These are phyloP conservation scores for Ceratoteleas bidentatus DNA, from an alignment of 1,140 invertebrate genomes.

Conservation along the genomic window DNA sequence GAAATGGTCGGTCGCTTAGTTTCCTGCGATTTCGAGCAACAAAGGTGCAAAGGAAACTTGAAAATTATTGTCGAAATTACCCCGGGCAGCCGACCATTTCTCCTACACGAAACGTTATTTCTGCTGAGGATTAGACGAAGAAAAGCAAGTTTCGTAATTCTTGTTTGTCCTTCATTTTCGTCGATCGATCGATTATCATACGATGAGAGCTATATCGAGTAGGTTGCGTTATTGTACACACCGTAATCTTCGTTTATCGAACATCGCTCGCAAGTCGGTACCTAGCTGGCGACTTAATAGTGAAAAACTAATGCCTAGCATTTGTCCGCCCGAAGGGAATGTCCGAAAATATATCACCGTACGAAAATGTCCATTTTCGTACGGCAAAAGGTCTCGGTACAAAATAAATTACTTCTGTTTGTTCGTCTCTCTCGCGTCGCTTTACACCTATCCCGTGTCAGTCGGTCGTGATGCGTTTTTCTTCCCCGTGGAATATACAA, in stretches of 20 bases:
- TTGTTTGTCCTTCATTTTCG: constrained; percentile 25
- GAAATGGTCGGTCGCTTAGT: constrained; percentile 34
- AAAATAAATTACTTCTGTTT: constrained; percentile 73
- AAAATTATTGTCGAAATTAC: background rate
- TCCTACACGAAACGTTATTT: constrained; percentile 37
- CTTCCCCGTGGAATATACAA: constrained; percentile 28
- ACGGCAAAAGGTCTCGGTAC: constrained; percentile 66
- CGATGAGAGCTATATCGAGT: constrained; percentile 46
- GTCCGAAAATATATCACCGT: constrained; percentile 62
- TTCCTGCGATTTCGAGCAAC: too few species aligned
- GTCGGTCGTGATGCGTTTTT: background rate
- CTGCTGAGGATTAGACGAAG: constrained; percentile 54
- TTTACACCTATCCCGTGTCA: constrained; percentile 48
- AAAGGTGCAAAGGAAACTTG: too few species aligned
- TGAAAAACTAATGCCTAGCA: background rate
- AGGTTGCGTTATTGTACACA: constrained; percentile 69
- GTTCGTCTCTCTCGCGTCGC: constrained; percentile 17
- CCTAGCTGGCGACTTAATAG: too few species aligned
- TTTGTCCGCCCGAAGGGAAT: constrained; percentile 41
- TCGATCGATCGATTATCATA: constrained; percentile 49
- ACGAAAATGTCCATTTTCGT: constrained; percentile 61
- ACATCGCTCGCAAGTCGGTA: constrained; percentile 71
- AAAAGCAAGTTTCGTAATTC: constrained; percentile 56
- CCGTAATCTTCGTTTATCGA: constrained; percentile 75
- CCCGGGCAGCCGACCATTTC: constrained; percentile 34